Percentiles rank a stretch among this genome's conserved stretches.
Evolutionary conservation across 2,888 invertebrate genomes (phyloP).

Genomic region (Notodonta dromedarius): DNA sequence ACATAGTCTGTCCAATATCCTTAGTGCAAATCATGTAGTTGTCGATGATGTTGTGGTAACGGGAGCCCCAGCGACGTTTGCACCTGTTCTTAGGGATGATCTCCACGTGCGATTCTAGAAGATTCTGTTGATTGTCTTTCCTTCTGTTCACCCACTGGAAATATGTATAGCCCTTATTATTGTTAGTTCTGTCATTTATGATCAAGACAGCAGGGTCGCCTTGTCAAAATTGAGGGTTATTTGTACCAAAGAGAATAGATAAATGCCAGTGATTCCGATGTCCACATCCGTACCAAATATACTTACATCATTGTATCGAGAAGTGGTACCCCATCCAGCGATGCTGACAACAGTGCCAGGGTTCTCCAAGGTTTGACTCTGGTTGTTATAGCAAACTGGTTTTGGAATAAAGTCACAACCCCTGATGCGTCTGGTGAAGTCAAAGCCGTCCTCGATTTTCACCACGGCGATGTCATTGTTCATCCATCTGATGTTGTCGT

Average conservation of each 20-base stretch:
- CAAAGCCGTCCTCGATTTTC: constrained; percentile 71
- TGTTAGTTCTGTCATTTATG: too few species aligned
- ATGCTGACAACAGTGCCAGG: constrained; percentile 60
- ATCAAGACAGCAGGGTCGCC: too few species aligned
- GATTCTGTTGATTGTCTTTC: constrained; percentile 61
- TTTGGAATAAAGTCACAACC: constrained; percentile 73
- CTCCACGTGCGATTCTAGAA: constrained; percentile 63
- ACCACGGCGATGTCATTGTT: constrained; percentile 75
- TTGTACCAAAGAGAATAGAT: too few species aligned
- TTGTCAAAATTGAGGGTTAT: too few species aligned
- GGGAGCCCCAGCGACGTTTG: constrained; percentile 69
- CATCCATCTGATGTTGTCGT: constrained; percentile 77
- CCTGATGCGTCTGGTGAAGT: constrained; percentile 61
- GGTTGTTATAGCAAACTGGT: constrained; percentile 71
- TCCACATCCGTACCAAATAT: neutral
- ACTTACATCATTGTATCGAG: constrained; percentile 68
- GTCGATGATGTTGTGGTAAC: constrained; percentile 73
- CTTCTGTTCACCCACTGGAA: constrained; percentile 68
- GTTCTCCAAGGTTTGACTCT: constrained; percentile 66
- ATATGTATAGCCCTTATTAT: neutral
- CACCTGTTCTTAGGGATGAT: constrained; percentile 65
- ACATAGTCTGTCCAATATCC: constrained; percentile 73
- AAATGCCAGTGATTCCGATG: neutral
- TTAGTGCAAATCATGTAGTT: constrained; percentile 78
- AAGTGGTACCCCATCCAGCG: constrained; percentile 73